Percentiles rank a stretch among this genome's conserved stretches.
These are phyloP conservation scores for Chaetodon trifasciatus DNA, from an alignment of 2,797 vertebrate genomes.

Conservation along the genomic window DNA sequence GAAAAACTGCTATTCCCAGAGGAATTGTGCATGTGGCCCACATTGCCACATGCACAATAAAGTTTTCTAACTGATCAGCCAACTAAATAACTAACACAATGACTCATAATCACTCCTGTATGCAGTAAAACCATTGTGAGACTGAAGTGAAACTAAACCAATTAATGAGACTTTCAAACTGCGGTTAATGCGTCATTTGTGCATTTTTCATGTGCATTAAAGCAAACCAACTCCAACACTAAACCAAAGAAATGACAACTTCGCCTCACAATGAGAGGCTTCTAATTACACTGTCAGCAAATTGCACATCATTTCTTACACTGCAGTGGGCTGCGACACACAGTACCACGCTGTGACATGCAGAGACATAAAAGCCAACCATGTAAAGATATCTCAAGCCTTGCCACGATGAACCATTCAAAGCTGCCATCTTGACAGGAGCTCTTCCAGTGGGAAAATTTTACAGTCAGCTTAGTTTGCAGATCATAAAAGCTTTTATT, in stretches of 20 bases:
- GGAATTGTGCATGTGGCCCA: slow-evolving; percentile 4
- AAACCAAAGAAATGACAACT: slow-evolving; percentile 29
- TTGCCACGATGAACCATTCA: slow-evolving; percentile 14
- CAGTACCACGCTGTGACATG: slow-evolving; percentile 9
- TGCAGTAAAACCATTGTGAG: slow-evolving; percentile 15
- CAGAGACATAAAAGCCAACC: slow-evolving; percentile 33
- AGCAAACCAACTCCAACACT: slow-evolving; percentile 10
- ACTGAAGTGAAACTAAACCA: slow-evolving; percentile 27
- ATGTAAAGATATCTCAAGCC: slow-evolving; percentile 29
- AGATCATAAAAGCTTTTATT: slow-evolving; percentile 51
- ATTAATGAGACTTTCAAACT: slow-evolving; percentile 32
- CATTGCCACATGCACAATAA: background rate
- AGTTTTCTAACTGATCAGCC: background rate
- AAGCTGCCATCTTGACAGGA: slow-evolving; percentile 20
- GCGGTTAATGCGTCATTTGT: background rate
- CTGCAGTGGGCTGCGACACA: background rate
- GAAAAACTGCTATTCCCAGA: background rate
- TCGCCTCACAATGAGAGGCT: slow-evolving; percentile 17
- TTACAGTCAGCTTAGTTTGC: slow-evolving; percentile 35
- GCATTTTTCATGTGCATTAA: background rate
- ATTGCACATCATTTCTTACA: slow-evolving; percentile 6
- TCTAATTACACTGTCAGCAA: slow-evolving; percentile 42
- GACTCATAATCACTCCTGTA: slow-evolving; percentile 20
- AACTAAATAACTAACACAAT: slow-evolving; percentile 4
- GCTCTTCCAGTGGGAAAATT: slow-evolving; percentile 34